Evolutionary conservation across 2,888 invertebrate genomes (phyloP).

Genomic region (Pharmacophagus antenor): DNA sequence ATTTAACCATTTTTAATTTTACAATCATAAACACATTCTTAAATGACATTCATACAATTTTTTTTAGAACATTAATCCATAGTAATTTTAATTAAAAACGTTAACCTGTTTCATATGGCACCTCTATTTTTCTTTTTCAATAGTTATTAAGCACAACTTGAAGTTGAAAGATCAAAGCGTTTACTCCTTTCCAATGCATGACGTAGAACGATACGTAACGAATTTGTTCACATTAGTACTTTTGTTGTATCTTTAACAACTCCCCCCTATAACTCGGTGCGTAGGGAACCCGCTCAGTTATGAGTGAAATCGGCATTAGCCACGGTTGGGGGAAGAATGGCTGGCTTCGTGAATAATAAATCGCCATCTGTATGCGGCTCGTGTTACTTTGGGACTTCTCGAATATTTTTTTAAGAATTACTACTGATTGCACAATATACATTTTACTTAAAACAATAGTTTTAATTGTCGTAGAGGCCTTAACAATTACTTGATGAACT

Average conservation of each 20-base stretch:
- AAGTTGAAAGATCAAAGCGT: conserved; percentile 17
- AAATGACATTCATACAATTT: too few relatives aligned
- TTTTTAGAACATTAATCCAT: too few relatives aligned
- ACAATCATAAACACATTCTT: too few relatives aligned
- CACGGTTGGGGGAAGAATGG: conserved; percentile 22
- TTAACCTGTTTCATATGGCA: neutral
- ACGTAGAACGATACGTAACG: conserved; percentile 9
- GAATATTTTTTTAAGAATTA: conserved; percentile 14
- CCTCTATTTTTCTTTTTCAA: neutral
- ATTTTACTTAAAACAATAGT: neutral
- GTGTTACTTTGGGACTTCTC: conserved; percentile 7
- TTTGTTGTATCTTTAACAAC: conserved; percentile 27
- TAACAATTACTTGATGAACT: neutral
- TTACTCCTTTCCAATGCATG: conserved; percentile 2
- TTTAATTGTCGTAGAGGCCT: neutral
- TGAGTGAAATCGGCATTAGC: conserved; percentile 31
- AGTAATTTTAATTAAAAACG: too few relatives aligned
- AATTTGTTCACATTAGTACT: conserved; percentile 29
- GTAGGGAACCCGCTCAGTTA: conserved; percentile 27
- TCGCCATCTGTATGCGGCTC: conserved; percentile 28
- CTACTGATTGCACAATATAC: neutral
- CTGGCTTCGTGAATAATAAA: conserved; percentile 26
- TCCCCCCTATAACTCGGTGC: conserved; percentile 13
- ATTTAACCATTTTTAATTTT: too few relatives aligned
- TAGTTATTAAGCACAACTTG: neutral